These are phyloP conservation scores for Lacerta agilis DNA, from an alignment of 2,797 vertebrate genomes.

Conservation along the genomic window DNA sequence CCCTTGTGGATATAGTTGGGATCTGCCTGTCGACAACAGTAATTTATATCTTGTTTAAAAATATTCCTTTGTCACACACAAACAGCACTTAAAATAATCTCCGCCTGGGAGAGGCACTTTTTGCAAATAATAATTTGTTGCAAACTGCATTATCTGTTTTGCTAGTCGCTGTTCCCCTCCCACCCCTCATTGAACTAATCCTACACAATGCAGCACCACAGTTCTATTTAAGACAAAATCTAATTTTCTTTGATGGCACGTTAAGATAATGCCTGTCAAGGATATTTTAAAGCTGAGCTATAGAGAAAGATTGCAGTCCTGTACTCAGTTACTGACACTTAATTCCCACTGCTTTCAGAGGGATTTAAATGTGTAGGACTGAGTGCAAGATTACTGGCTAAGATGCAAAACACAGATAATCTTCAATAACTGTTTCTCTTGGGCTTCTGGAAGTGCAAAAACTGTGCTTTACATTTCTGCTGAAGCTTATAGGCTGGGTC, in stretches of 20 bases:
- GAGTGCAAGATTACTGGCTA: background rate
- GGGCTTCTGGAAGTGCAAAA: background rate
- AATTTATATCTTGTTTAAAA: constrained; percentile 1
- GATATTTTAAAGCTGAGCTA: constrained; percentile 23
- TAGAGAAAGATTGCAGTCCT: background rate
- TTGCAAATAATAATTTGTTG: background rate
- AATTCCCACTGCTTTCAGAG: constrained; percentile 14
- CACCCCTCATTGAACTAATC: background rate
- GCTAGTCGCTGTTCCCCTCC: background rate
- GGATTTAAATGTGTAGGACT: constrained; percentile 14
- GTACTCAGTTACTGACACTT: constrained; percentile 7
- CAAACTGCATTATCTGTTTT: background rate
- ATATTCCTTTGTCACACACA: constrained; percentile 1
- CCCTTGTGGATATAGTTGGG: background rate
- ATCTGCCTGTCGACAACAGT: background rate
- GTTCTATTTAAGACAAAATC: constrained; percentile 26
- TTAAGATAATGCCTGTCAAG: constrained; percentile 22
- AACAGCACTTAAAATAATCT: background rate
- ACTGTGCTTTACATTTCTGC: background rate
- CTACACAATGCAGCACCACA: background rate
- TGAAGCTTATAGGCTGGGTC: background rate
- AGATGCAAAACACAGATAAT: constrained; percentile 4
- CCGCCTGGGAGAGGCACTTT: background rate
- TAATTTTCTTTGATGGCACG: constrained; percentile 23
- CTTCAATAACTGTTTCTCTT: background rate